Base-by-base conservation (phyloP, 2,888 invertebrate genomes). In the Brachycybe producta region DNA sequence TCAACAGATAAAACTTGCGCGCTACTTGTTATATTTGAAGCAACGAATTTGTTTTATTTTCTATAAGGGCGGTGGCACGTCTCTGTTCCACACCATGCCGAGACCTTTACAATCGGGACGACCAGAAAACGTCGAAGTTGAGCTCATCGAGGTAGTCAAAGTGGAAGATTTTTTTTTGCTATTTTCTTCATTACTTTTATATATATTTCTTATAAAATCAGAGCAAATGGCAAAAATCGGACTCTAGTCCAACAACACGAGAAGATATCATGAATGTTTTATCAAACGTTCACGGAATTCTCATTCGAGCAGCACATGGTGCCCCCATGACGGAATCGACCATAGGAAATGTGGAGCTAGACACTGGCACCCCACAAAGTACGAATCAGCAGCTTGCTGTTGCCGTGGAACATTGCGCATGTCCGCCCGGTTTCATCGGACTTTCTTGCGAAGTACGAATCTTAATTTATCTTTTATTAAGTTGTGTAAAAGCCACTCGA, bases 391-490 rank as follows among this genome's bases (percentile, higher is more conserved):
- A 85, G 39, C 75, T 80, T 7, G 90, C 92, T 1, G 77, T 77
- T 3, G 79, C 79, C 50, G 87, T 95, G 1, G 95, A 95, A 68
- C 82, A 90, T 64, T 97, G 95, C 64, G 69, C 73, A 26, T 94
- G 94, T 62, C 91, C 91, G 1, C 72, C 76, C 1, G 90, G 90
- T 40, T 92, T 90, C 61, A 70, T 74, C 42, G 90, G 90, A 52
- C 73, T 81, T 21, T 88, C 88, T 24, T 91, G 90, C 62, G 85
- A 90, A 71, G 81, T 75, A 66, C 59, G 57, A 54, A 32, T 50
- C 38, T 43, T n/a, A n/a, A 13, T 30, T 28, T 17, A 13, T 27
- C 21, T 26, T 23, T 55, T 65, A 30, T 72, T 71, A 5, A 39
- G 17, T 61, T 65, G 8, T 70, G 70, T 13, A 73, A 72, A 60